Evolutionary conservation across 2,113 vertebrate species (phyloP).

Genomic region (Calidris pugnax): DNA sequence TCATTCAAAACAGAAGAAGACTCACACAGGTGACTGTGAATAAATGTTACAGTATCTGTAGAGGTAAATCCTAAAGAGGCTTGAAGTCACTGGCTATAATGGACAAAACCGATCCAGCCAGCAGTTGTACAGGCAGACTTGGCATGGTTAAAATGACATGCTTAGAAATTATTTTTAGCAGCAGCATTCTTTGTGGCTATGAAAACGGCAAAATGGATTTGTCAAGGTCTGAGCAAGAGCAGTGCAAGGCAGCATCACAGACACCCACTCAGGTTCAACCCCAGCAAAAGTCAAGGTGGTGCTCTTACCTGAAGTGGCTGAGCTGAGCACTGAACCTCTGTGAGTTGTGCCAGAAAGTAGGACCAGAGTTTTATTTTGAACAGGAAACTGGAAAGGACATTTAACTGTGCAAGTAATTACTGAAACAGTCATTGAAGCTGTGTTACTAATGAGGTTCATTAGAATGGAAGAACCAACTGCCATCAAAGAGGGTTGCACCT

Average conservation of each 20-base stretch:
- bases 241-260: rapidly evolving
- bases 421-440: neutral
- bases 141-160: neutral
- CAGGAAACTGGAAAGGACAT: neutral
- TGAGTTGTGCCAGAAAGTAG: neutral
- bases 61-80: neutral
- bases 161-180: neutral
- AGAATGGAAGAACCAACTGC: neutral
- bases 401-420: neutral
- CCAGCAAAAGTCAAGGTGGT: neutral
- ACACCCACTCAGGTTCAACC: neutral
- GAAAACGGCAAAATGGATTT: neutral
- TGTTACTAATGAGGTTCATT: neutral
- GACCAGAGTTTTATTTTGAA: neutral
- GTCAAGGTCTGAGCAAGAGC: neutral
- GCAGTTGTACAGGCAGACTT: too few relatives aligned
- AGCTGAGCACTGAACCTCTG: neutral
- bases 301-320: neutral
- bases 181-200: neutral
- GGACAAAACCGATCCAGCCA: neutral
- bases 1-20: neutral
- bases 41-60: neutral
- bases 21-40: neutral
- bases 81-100: neutral
- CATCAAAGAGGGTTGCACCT: neutral